Conservation (phyloP, 2,888 invertebrate species). For the Xanthorhoe spadicearia region DNA sequence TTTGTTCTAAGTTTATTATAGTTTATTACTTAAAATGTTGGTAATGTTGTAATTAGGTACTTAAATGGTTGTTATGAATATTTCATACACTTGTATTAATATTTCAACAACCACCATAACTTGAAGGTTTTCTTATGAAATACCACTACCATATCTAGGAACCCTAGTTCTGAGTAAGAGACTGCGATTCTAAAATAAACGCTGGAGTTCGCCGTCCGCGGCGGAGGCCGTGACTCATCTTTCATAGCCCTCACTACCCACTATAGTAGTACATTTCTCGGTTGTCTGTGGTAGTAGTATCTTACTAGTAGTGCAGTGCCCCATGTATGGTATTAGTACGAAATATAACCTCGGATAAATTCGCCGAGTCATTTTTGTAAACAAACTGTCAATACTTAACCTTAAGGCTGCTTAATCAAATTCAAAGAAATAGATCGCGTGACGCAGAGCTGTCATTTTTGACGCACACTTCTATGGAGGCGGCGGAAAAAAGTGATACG, state of each 20-base stretch:
- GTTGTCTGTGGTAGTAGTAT: background rate
- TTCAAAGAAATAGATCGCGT: too few relatives aligned
- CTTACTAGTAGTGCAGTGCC: background rate
- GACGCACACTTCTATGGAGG: too few relatives aligned
- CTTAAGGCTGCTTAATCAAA: background rate
- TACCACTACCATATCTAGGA: slow-evolving; percentile 19
- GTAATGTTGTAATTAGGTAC: too few relatives aligned
- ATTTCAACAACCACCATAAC: too few relatives aligned
- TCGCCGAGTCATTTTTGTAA: too few relatives aligned
- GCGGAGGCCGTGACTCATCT: slow-evolving; percentile 58
- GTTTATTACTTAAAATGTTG: too few relatives aligned
- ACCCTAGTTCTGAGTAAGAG: slow-evolving; percentile 31
- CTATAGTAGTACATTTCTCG: background rate
- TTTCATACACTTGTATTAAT: too few relatives aligned
- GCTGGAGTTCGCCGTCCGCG: slow-evolving; percentile 61
- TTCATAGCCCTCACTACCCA: slow-evolving; percentile 38
- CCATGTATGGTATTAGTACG: background rate
- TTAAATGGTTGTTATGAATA: too few relatives aligned
- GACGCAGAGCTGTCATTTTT: too few relatives aligned
- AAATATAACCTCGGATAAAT: too few relatives aligned
- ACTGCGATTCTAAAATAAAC: slow-evolving; percentile 58
- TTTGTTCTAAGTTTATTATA: too few relatives aligned
- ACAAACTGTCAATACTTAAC: background rate
- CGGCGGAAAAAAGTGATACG: too few relatives aligned
- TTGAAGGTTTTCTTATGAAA: background rate